Evolutionary conservation across 1,140 invertebrate species (phyloP), one percentile per base, ranked within the genome.

Genomic region (Magallana ariakensis): DNA sequence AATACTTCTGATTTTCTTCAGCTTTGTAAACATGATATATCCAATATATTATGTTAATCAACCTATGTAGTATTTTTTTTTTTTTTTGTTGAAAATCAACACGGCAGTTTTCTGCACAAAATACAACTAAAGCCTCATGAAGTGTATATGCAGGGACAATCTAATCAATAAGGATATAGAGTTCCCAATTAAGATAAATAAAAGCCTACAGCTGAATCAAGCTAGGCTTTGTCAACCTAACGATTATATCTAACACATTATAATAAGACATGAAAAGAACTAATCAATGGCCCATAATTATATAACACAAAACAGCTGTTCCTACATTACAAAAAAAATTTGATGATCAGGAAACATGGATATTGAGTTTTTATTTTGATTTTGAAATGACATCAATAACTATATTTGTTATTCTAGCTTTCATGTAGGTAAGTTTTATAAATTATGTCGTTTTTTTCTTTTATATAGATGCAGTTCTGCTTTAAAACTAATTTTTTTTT

Each of bases 291-390:
- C 33, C 33, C 26, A 22, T 19, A 13, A 75, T 75, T 75, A 75
- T 75, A 22, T 75, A 75, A 75, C 13, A 75, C 33, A 11, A 46
- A 3, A 75, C 66, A 75, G 66, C 66, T 75, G 66, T 75, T 75
- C 66, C 66, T 46, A 46, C 33, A 46, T 46, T 46, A 46, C 33
- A 46, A 46, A 46, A 46, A 46, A 46, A 46, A 5, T 46, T 46
- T 46, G 33, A 46, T 46, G 33, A 46, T 46, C 33, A 46, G 33
- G 46, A 85, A 55, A 26, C 22, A 46, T 15, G 62, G 22, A 7
- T 84, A 56, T 46, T 53, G 81, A 80, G 46, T 19, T 57, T 89
- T 66, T 80, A 13, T 46, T 46, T 46, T 46, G 1, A 46, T 46
- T 46, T 46, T 46, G 33, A 46, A 46, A 46, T 46, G 33, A 46